A percentile compares a stretch with the other conserved stretches of the same genome.
Evolutionary conservation across 1,140 invertebrate species (phyloP).

Genomic region (Chrysomallon squamiferum): DNA sequence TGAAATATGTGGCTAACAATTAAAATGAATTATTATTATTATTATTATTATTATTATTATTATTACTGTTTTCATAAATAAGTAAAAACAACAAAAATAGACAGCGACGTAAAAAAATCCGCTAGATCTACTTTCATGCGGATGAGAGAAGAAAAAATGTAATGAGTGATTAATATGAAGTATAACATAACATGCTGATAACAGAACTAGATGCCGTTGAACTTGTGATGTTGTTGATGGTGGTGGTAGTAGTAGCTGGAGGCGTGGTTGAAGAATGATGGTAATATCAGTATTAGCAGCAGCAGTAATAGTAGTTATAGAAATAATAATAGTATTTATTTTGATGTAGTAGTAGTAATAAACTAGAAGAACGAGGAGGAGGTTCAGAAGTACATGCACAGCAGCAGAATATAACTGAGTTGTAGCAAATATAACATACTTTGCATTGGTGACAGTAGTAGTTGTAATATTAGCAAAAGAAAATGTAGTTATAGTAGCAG

Average conservation of each 20-base stretch:
- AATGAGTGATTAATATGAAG: no score
- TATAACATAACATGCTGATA: no score
- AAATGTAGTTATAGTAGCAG: not conserved
- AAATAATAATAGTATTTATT: slow-evolving; percentile 8
- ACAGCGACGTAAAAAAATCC: no score
- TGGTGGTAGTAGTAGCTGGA: not conserved
- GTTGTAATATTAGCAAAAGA: not conserved
- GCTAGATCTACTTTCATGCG: no score
- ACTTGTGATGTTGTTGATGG: no score
- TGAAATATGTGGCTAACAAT: no score
- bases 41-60: no score
- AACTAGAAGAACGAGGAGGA: not conserved
- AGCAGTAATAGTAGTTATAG: not conserved
- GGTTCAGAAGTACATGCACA: not conserved
- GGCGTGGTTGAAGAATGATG: not conserved
- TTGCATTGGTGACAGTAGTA: slow-evolving; percentile 7
- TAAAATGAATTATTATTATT: no score
- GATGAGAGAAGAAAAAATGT: no score
- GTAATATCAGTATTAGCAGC: not conserved
- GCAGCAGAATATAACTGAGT: not conserved
- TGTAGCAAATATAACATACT: not conserved
- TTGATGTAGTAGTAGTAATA: not conserved
- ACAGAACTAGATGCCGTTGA: no score
- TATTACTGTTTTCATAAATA: no score
- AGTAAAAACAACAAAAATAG: no score